A percentile compares a stretch with the other conserved stretches of the same genome.
Evolutionary conservation across 2,888 invertebrate genomes (phyloP).

Genomic region (Idaea dimidiata): DNA sequence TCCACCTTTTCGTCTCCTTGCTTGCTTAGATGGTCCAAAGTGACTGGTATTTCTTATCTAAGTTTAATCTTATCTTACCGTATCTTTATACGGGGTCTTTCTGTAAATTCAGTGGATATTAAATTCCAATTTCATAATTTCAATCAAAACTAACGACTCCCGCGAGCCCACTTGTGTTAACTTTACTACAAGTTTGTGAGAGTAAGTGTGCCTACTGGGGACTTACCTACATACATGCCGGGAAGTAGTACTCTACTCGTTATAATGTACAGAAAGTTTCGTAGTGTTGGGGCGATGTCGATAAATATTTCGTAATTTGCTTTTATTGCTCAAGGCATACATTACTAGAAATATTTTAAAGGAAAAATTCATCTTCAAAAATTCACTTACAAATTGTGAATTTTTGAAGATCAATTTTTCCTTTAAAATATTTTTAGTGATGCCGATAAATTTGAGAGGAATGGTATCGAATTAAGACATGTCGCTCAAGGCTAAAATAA

Average conservation of each 20-base stretch:
- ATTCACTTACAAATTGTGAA: too few relatives aligned
- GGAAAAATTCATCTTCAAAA: too few relatives aligned
- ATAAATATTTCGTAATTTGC: too few relatives aligned
- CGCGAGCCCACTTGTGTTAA: neutral
- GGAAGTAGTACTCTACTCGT: slow-evolving; percentile 15
- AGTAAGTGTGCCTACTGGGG: neutral
- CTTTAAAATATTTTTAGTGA: too few relatives aligned
- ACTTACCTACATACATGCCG: slow-evolving; percentile 15
- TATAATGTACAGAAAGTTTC: slow-evolving; percentile 15
- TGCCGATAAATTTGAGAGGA: neutral
- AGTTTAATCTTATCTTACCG: too few relatives aligned
- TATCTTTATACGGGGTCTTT: too few relatives aligned
- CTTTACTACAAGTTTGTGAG: neutral
- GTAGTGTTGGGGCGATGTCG: slow-evolving; percentile 30
- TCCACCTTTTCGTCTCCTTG: too few relatives aligned
- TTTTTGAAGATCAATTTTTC: too few relatives aligned
- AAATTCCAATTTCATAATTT: neutral
- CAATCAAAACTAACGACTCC: neutral
- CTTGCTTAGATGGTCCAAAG: too few relatives aligned
- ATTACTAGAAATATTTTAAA: too few relatives aligned
- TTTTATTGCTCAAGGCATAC: too few relatives aligned
- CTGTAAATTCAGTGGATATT: neutral
- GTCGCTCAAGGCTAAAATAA: neutral
- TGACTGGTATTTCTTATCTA: too few relatives aligned
- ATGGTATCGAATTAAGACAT: neutral